These are phyloP conservation scores for Hylyphantes graminicola DNA, from an alignment of 1,140 invertebrate species.

Conservation along the genomic window DNA sequence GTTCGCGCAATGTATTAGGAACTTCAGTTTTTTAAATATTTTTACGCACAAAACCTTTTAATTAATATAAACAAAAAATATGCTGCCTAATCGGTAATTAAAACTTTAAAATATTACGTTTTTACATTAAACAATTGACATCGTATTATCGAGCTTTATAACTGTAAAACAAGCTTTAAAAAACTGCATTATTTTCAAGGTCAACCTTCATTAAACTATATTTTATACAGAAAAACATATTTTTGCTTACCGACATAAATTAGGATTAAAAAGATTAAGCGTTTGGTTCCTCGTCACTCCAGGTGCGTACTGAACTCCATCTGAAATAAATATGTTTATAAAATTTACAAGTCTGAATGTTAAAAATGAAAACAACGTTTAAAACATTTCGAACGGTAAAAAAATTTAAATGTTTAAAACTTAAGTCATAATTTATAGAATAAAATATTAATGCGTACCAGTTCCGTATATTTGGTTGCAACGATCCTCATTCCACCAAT, in stretches of 20 bases:
- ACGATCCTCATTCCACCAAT: conserved; percentile 67
- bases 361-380: background rate
- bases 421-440: background rate
- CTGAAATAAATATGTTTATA: background rate
- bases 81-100: too few species aligned
- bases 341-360: background rate
- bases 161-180: too few species aligned
- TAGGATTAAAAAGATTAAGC: conserved; percentile 38
- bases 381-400: background rate
- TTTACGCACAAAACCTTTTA: too few species aligned
- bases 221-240: background rate
- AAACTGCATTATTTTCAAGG: too few species aligned
- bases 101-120: too few species aligned
- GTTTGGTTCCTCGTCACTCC: conserved; percentile 13
- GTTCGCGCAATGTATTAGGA: too few species aligned
- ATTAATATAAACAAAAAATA: too few species aligned
- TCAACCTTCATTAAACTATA: too few species aligned
- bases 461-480: conserved; percentile 84
- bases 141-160: background rate
- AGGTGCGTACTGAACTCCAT: conserved; percentile 51
- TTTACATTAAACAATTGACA: too few species aligned
- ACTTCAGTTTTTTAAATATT: too few species aligned
- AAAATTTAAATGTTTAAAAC: background rate
- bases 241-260: conserved; percentile 41
- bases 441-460: conserved; percentile 26